A percentile compares a stretch with the other conserved stretches of the same genome.
These are phyloP conservation scores for Meiosimyza decipiens DNA, from an alignment of 2,888 invertebrate genomes.

Conservation along the genomic window DNA sequence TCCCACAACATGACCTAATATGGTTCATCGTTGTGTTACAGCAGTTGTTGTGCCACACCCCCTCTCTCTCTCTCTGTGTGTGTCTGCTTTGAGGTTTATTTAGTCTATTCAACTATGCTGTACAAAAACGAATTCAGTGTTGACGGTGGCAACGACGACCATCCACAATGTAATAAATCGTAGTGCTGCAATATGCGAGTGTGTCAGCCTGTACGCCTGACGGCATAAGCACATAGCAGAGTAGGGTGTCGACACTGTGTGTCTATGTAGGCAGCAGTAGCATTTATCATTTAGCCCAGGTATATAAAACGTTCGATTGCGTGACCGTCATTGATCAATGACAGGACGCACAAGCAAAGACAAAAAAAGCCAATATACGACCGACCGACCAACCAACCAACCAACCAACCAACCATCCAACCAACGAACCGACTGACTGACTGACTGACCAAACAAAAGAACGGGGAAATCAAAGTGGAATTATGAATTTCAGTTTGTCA, in stretches of 20 bases:
- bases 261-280: not conserved
- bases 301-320: constrained; percentile 41
- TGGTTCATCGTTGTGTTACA: not conserved
- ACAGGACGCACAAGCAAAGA: constrained; percentile 42
- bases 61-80: not conserved
- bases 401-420: too few species aligned
- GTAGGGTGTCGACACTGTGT: not conserved
- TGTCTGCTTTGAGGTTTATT: constrained; percentile 7
- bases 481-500: constrained; percentile 13
- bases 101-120: constrained; percentile 10
- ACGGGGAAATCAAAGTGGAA: not conserved
- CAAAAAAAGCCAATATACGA: not conserved
- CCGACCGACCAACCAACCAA: too few species aligned
- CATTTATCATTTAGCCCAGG: too few species aligned
- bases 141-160: constrained; percentile 19
- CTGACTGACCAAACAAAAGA: not conserved
- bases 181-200: constrained; percentile 21
- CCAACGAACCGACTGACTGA: not conserved
- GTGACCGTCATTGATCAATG: constrained; percentile 50
- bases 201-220: constrained; percentile 23
- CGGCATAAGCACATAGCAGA: constrained; percentile 17
- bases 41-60: not conserved
- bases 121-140: constrained; percentile 3
- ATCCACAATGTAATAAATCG: constrained; percentile 29
- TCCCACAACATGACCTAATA: constrained; percentile 27